Conservation (phyloP, 2,797 vertebrate species). For the Cossypha heuglini region DNA sequence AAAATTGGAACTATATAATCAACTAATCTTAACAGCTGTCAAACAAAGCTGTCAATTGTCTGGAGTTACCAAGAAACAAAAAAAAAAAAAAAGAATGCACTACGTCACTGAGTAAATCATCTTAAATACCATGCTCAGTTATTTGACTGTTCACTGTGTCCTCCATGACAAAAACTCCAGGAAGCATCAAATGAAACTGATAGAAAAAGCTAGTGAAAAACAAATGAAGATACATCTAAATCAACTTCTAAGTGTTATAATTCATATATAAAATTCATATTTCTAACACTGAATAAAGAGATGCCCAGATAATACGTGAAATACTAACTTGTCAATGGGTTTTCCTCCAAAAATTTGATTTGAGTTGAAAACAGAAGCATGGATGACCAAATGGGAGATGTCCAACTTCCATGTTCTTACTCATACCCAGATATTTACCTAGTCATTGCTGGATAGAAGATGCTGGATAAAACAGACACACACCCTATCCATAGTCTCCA, state of each 20-base stretch:
- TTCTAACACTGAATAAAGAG: not conserved
- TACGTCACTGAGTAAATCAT: not conserved
- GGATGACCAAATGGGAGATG: not conserved
- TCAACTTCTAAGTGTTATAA: not conserved
- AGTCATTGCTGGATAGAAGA: not conserved
- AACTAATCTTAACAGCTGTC: not conserved
- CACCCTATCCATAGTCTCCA: not conserved
- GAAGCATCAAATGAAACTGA: not conserved
- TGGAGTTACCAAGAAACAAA: not conserved
- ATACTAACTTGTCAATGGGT: not conserved
- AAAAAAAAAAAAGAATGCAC: not conserved
- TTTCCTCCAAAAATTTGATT: not conserved
- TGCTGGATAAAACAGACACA: not conserved
- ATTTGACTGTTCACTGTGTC: not conserved
- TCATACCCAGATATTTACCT: not conserved
- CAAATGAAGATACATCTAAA: not conserved
- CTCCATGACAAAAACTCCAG: not conserved
- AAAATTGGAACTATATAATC: not conserved
- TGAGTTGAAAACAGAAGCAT: not conserved
- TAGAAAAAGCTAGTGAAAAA: not conserved
- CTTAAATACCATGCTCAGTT: not conserved
- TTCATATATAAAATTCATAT: not conserved
- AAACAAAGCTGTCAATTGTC: not conserved
- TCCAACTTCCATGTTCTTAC: not conserved
- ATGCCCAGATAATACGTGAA: not conserved